phyloP scores from a whole-genome alignment of 1,140 invertebrate species.

The Araneus ventricosus region DNA sequence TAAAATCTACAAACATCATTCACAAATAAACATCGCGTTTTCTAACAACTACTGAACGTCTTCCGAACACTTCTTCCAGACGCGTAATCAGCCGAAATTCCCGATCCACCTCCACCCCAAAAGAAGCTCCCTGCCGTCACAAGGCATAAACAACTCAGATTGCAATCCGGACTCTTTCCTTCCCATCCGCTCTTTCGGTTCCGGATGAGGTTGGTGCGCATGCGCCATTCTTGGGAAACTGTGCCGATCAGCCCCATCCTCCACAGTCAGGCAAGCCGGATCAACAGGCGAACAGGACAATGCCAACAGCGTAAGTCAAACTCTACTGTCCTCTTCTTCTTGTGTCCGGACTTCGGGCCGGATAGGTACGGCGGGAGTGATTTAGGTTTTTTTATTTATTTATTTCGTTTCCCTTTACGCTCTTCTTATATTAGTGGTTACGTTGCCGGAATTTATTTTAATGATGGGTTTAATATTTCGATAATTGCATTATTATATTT shows the following conservation, averaged over 20 bases:
- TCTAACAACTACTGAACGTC: no score
- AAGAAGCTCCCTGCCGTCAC: not conserved
- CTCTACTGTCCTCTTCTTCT: not conserved
- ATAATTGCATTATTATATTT: no score
- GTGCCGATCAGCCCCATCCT: not conserved
- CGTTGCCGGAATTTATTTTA: not conserved
- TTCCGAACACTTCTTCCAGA: not conserved
- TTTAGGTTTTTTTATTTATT: not conserved
- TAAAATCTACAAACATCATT: no score
- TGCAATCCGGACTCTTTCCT: constrained; percentile 31
- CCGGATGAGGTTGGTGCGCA: not conserved
- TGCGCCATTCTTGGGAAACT: constrained; percentile 39
- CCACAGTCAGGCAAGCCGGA: not conserved
- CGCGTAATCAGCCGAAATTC: not conserved
- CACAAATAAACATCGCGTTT: no score
- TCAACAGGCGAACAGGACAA: constrained; percentile 46
- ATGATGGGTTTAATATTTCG: not conserved
- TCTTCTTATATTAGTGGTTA: no score
- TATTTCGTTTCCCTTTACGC: not conserved
- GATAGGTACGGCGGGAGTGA: not conserved
- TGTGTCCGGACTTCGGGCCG: not conserved
- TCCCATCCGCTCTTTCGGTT: not conserved
- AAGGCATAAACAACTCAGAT: not conserved
- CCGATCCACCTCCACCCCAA: not conserved
- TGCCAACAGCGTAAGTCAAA: constrained; percentile 44